These are phyloP conservation scores for Hyles euphorbiae DNA, from an alignment of 1,140 invertebrate species.

Conservation along the genomic window DNA sequence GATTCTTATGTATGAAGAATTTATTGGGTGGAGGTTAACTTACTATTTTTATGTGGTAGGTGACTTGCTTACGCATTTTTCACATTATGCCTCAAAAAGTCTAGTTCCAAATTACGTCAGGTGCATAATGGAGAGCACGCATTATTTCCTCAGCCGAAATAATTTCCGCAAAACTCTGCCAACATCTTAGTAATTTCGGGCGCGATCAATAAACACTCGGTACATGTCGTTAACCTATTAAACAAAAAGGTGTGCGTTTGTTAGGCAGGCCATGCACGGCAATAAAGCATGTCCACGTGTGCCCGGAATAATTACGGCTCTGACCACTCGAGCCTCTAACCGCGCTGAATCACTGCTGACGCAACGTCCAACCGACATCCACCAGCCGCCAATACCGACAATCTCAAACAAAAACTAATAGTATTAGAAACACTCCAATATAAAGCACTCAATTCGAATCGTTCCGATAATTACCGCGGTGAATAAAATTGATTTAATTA, in stretches of 20 bases:
- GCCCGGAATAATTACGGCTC: constrained; percentile 59
- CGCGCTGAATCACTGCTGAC: constrained; percentile 49
- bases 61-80: no score
- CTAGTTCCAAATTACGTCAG: no score
- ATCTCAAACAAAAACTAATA: constrained; percentile 11
- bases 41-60: no score
- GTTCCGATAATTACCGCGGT: no score
- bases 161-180: no score
- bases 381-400: constrained; percentile 2
- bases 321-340: constrained; percentile 34
- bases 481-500: no score
- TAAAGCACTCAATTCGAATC: no score
- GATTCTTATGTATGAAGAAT: no score
- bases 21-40: no score
- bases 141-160: no score
- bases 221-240: constrained; percentile 53
- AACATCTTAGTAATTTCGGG: constrained; percentile 18
- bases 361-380: constrained; percentile 20
- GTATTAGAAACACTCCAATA: not conserved
- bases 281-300: constrained; percentile 60
- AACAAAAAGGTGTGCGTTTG: constrained; percentile 47
- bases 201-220: constrained; percentile 27
- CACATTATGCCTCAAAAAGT: no score
- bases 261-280: constrained; percentile 43
- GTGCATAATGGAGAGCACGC: no score